Base-by-base conservation (phyloP, 1,140 invertebrate species). In the Cydia strobilella region DNA sequence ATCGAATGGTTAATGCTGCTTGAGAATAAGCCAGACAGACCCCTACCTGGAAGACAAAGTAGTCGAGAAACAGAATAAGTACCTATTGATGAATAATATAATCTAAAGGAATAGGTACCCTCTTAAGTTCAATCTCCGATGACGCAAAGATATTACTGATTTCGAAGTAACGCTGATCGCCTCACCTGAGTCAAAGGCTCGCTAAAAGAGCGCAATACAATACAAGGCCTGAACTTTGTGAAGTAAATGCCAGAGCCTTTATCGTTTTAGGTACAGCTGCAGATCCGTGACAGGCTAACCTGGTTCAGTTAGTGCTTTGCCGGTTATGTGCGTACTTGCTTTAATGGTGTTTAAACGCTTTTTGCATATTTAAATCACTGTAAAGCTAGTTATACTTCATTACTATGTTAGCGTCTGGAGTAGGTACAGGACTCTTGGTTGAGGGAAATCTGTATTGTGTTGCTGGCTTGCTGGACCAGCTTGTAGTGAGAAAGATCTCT, bases 251-350 rank as follows among this genome's bases (percentile, higher is more conserved):
- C 83, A 84, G 65, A 79, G 79, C 79, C 75, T 87, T 83, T 87
- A 88, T 85, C 79, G 80, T 85, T 82, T 85, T 75, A 79, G 78
- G 80, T 84, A 81, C 83, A 69, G 79, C 77, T 82, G 74, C 75
- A 83, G 82, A 87, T 86, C 82, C 84, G 83, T 86, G 81, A 82
- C 78, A 72, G 84, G 74, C 81, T 83, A 83, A 81, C 87, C 86
- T 81, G 81, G 69, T 82, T 86, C 80, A 65, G 72, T 63, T 75
- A 76, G 31, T 15, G n/a, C 48, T 25, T 75, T 63, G 39, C 51
- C 42, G 65, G 31, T 74, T 76, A 71, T 71, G 74, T 74, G 54
- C 59, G 69, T 69, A 39, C 31, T 0, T 66, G 13, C 6, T 66
- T 35, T 15, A 18, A 18, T 54, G 51, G 4, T 54, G n/a, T 54